A percentile compares a stretch with the other conserved stretches of the same genome.
Conservation (phyloP, 2,797 vertebrate species). For the Rhinoraja longicauda region DNA sequence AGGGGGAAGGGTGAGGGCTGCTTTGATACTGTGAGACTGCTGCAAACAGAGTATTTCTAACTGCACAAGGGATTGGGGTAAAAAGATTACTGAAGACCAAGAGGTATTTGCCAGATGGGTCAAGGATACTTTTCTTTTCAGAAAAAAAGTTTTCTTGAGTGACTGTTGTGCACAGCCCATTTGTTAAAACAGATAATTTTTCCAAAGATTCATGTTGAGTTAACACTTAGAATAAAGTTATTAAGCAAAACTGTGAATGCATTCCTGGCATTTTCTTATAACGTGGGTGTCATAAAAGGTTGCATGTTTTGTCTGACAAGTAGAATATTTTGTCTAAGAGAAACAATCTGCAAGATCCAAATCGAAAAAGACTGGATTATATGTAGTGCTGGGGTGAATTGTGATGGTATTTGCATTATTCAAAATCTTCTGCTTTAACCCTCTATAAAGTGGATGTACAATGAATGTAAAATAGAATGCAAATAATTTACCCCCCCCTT, state of each 20-base stretch:
- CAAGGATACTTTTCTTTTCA: not conserved
- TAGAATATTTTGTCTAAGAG: conserved; percentile 6
- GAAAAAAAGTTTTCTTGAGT: not conserved
- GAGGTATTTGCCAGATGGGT: not conserved
- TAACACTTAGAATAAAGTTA: not conserved
- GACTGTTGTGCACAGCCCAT: not conserved
- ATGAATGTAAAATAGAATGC: not conserved
- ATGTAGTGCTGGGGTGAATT: not conserved
- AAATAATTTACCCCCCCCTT: not conserved
- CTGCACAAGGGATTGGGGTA: not conserved
- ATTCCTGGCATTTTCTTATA: conserved; percentile 19
- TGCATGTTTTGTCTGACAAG: conserved; percentile 25
- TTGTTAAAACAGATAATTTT: not conserved
- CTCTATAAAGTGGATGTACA: not conserved
- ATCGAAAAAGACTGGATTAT: not conserved
- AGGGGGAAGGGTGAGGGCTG: not conserved
- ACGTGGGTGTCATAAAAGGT: not conserved
- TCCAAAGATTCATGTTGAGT: not conserved
- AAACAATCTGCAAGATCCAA: not conserved
- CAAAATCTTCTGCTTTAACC: not conserved
- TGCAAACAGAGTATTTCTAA: not conserved
- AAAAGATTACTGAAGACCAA: not conserved
- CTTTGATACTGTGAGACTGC: not conserved
- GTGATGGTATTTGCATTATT: not conserved
- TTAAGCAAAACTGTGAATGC: not conserved